Conservation (phyloP, 2,113 vertebrate species). For the Bettongia penicillata region DNA sequence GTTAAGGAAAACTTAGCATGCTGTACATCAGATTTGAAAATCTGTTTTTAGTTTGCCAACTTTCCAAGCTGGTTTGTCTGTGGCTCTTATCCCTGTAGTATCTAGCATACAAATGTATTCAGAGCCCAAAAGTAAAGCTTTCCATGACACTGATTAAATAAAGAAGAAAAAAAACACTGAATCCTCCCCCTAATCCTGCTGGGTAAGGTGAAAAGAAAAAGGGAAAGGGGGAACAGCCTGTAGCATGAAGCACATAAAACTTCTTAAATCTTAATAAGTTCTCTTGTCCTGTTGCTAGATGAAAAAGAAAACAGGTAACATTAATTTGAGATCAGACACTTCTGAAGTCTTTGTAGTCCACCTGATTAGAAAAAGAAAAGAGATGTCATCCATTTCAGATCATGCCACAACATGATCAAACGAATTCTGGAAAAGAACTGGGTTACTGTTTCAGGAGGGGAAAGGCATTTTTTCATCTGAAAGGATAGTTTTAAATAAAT, state of each 20-base stretch:
- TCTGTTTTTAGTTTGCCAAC: not conserved
- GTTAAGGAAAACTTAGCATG: not conserved
- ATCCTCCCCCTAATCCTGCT: constrained; percentile 4
- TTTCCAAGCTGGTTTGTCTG: constrained; percentile 37
- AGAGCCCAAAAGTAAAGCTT: not conserved
- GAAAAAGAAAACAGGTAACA: constrained; percentile 24
- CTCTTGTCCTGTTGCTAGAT: not conserved
- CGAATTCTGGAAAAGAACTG: not conserved
- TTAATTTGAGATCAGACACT: constrained; percentile 1
- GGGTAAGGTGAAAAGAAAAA: constrained; percentile 51
- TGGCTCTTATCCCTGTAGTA: constrained; percentile 25
- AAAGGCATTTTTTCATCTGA: constrained; percentile 40
- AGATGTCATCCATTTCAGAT: constrained; percentile 7
- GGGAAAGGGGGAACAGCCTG: not conserved
- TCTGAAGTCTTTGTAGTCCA: not conserved
- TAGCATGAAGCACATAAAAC: constrained; percentile 38
- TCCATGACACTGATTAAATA: constrained; percentile 48
- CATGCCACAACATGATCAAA: not conserved
- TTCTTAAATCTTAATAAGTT: constrained; percentile 53
- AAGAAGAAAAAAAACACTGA: not conserved
- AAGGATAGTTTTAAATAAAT: constrained; percentile 2
- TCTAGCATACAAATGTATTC: not conserved
- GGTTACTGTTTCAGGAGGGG: not conserved
- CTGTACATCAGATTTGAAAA: not conserved
- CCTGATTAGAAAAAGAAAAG: constrained; percentile 28